Evolutionary conservation across 2,888 invertebrate species (phyloP).

Genomic region (Himalopsyche kuldschensis): DNA sequence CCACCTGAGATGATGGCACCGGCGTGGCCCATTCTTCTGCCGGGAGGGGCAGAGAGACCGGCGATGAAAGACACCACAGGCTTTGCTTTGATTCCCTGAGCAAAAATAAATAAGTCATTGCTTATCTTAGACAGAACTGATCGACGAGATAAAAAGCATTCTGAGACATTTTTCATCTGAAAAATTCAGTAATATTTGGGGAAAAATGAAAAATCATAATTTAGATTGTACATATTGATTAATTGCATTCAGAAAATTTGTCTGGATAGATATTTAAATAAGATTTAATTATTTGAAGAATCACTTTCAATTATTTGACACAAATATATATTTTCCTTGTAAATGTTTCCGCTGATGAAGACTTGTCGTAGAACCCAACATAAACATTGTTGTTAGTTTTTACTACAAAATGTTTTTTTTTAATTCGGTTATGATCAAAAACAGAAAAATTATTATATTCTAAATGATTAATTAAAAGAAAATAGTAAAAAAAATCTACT

Average conservation of each 20-base stretch:
- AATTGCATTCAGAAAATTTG: too few species aligned
- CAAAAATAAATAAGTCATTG: neutral
- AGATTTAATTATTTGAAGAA: too few species aligned
- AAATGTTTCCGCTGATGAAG: too few species aligned
- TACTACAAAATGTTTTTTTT: neutral
- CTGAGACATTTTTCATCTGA: too few species aligned
- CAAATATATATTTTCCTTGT: too few species aligned
- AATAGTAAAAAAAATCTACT: too few species aligned
- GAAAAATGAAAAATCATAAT: too few species aligned
- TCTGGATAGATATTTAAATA: too few species aligned
- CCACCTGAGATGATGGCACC: slow-evolving; percentile 99
- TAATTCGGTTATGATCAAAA: neutral
- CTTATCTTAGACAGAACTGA: neutral
- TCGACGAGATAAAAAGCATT: too few species aligned
- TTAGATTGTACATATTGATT: too few species aligned
- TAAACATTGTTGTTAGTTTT: neutral
- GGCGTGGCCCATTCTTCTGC: slow-evolving; percentile 98
- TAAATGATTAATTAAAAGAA: neutral
- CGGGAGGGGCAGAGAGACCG: slow-evolving; percentile 96
- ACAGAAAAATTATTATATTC: neutral
- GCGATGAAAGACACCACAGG: slow-evolving; percentile 99
- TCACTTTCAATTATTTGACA: too few species aligned
- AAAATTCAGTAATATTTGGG: too few species aligned
- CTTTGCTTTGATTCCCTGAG: slow-evolving; percentile 83
- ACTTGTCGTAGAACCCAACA: neutral